Evolutionary conservation across 2,888 invertebrate species (phyloP), one percentile per base, ranked within the genome.

Genomic region (Eupithecia exiguata): DNA sequence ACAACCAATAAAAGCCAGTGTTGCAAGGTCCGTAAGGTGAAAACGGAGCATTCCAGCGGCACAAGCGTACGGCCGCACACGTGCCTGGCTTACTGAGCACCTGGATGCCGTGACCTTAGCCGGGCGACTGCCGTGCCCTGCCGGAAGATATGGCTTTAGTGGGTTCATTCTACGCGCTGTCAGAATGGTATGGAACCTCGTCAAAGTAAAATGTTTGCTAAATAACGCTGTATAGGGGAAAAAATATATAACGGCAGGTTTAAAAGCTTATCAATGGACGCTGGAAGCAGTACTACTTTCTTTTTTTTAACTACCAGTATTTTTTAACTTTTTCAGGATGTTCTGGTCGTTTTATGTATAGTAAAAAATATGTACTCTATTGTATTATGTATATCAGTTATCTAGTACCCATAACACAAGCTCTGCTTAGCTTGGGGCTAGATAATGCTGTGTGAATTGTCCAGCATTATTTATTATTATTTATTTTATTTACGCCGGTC

Each of bases 11-110:
- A n/a, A 58, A 25, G 12, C 25, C 58, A 58, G 58, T 58, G 25
- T 25, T 25, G 25, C 14, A 12, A 21, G 58, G 25, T 25, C 25
- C 1, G 14, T 58, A 21, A 58, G 58, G 58, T 58, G 58, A 74
- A 74, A 74, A 74, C 74, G 53, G 43, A 71, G 63, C 74, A 74
- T 74, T 74, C 74, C 68, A 35, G 35, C 36, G 46, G 9, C 43
- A 53, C 58, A 14, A 5, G 43, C 71, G 61, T 66, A 43, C 21
- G 69, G 21, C 65, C 35, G 30, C 21, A 68, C 70, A 67, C 74
- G 74, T 74, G 74, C 74, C 21, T 65, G 25, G 74, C 43, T 65
- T 74, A 71, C 58, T 58, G 71, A 74, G 58, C 71, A 74, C 74
- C 63, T 67, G 62, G 36, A n/a, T 65, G 58, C 36, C 58, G 63